Conservation (phyloP, 2,113 vertebrate species). For the Ciconia boyciana region DNA sequence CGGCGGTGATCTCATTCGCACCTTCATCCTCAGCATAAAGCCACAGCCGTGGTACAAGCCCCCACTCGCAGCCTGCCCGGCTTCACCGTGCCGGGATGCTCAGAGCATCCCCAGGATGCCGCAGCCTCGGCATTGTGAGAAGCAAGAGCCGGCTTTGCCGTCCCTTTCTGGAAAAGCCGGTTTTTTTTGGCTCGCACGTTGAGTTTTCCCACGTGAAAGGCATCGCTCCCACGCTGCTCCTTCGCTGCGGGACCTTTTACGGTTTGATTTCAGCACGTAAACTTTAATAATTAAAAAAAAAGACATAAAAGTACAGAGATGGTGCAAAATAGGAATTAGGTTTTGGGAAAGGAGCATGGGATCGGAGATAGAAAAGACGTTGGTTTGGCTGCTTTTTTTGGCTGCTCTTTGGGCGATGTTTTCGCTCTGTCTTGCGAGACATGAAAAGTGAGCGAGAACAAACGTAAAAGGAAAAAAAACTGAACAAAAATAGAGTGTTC, state of each 20-base stretch:
- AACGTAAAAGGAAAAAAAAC: rapidly evolving
- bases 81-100: not conserved
- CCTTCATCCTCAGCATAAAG: not conserved
- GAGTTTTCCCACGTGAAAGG: not conserved
- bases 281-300: not conserved
- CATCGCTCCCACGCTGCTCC: not conserved
- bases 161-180: not conserved
- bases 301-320: not conserved
- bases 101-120: not conserved
- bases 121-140: not conserved
- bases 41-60: rapidly evolving
- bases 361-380: not conserved
- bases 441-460: not conserved
- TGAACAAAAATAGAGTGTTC: rapidly evolving
- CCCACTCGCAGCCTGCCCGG: rapidly evolving
- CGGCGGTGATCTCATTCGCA: not conserved
- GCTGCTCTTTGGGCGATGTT: not conserved
- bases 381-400: not conserved
- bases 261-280: not conserved
- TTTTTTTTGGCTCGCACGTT: not conserved
- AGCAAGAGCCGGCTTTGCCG: too few species aligned
- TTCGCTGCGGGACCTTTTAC: not conserved
- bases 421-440: rapidly evolving
- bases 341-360: not conserved
- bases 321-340: not conserved